Percentiles rank a stretch among this genome's conserved stretches.
phyloP scores from a whole-genome alignment of 2,797 vertebrate genomes.

The Microchirus variegatus region DNA sequence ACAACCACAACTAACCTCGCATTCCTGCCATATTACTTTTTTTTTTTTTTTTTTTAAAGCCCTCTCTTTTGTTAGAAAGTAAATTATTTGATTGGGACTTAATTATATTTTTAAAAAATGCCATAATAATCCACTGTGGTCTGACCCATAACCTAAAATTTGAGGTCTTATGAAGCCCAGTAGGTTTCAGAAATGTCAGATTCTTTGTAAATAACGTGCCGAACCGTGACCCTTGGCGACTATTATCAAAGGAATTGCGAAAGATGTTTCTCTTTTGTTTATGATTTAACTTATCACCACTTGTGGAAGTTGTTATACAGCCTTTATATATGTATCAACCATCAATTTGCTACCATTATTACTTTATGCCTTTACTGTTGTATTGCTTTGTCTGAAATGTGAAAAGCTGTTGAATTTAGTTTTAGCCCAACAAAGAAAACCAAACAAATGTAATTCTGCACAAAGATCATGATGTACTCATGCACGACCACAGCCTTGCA shows the following conservation, averaged over 20 bases:
- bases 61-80: constrained; percentile 7
- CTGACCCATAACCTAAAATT: neutral
- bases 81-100: constrained; percentile 5
- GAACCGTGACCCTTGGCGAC: neutral
- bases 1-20: constrained; percentile 1
- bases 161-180: neutral
- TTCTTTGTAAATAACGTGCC: neutral
- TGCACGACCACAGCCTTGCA: constrained; percentile 13
- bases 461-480: constrained; percentile 11
- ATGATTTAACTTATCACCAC: constrained; percentile 9
- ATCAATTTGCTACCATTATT: constrained; percentile 3
- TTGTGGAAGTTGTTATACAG: constrained; percentile 7
- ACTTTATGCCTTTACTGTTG: constrained; percentile 5
- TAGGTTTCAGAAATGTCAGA: neutral
- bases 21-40: constrained; percentile 34
- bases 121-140: neutral
- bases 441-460: constrained; percentile 4
- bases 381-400: constrained; percentile 16
- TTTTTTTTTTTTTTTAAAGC: too few relatives aligned
- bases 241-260: constrained; percentile 5
- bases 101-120: neutral
- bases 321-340: neutral
- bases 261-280: neutral
- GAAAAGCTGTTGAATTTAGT: neutral
- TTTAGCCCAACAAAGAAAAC: neutral